These are phyloP conservation scores for Ctenopoma multispine DNA, from an alignment of 2,797 vertebrate genomes.

Conservation along the genomic window DNA sequence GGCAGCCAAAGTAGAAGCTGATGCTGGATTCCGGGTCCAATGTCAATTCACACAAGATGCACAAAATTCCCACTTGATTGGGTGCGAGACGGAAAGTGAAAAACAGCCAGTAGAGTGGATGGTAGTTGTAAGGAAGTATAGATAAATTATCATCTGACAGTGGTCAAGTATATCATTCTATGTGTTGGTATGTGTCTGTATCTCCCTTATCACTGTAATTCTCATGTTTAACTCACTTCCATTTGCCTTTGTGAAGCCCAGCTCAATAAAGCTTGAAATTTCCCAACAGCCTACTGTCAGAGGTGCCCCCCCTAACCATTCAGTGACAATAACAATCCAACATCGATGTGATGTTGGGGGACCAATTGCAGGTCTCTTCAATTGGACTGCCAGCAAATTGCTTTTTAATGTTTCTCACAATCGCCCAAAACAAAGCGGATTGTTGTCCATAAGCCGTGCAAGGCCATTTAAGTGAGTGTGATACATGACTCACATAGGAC, in stretches of 20 bases:
- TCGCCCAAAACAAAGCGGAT: constrained; percentile 88
- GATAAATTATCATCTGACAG: constrained; percentile 20
- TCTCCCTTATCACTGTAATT: constrained; percentile 41
- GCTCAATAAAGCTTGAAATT: constrained; percentile 75
- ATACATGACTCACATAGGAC: constrained; percentile 87
- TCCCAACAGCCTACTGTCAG: constrained; percentile 63
- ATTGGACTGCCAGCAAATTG: constrained; percentile 86
- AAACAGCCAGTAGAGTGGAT: neutral
- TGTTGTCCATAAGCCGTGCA: constrained; percentile 89
- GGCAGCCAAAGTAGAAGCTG: constrained; percentile 20
- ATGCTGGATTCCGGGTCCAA: constrained; percentile 23
- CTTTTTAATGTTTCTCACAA: constrained; percentile 87
- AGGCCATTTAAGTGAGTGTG: constrained; percentile 92
- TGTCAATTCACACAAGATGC: constrained; percentile 15
- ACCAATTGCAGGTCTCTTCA: constrained; percentile 70
- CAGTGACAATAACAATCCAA: constrained; percentile 81
- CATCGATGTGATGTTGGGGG: constrained; percentile 74
- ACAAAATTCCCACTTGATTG: constrained; percentile 29
- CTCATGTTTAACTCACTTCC: constrained; percentile 45
- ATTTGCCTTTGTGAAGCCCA: constrained; percentile 68
- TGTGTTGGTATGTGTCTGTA: neutral
- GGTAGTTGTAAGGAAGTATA: neutral
- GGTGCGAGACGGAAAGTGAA: constrained; percentile 6
- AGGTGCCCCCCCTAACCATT: constrained; percentile 56
- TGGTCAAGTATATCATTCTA: too few species aligned